Conservation (phyloP, 2,797 vertebrate genomes). For the Pempheris klunzingeri region DNA sequence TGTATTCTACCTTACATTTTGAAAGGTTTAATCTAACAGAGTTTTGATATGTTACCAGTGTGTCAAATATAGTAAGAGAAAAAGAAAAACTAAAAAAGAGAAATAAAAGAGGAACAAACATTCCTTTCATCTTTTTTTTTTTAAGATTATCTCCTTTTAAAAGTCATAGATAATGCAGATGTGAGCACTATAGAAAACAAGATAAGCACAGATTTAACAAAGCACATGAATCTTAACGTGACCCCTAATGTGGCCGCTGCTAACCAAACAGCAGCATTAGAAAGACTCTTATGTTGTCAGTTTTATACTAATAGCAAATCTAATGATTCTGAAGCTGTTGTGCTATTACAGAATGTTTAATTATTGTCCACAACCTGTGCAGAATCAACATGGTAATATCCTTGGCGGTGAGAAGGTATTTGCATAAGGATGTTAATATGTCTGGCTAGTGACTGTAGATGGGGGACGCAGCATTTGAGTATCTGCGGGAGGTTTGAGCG, state of each 20-base stretch:
- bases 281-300: neutral
- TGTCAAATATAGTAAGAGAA: no score
- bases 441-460: slow-evolving; percentile 24
- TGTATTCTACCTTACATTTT: no score
- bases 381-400: slow-evolving; percentile 33
- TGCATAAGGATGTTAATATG: slow-evolving; percentile 50
- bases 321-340: slow-evolving; percentile 9
- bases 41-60: no score
- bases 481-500: slow-evolving; percentile 53
- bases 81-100: no score
- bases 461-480: slow-evolving; percentile 27
- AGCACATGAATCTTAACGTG: slow-evolving; percentile 17
- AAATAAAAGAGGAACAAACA: no score
- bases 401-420: slow-evolving; percentile 40
- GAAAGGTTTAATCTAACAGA: no score
- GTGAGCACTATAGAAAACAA: neutral
- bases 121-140: no score
- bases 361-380: slow-evolving; percentile 35
- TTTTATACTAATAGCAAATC: neutral
- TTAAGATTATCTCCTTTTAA: slow-evolving; percentile 43
- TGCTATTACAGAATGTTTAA: slow-evolving; percentile 24
- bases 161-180: slow-evolving; percentile 27
- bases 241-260: neutral
- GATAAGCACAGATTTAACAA: slow-evolving; percentile 34
- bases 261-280: neutral